phyloP scores from a whole-genome alignment of 30 jellyfish, hydroid and myxozoan genomes.

The Haliclystus octoradiatus region DNA sequence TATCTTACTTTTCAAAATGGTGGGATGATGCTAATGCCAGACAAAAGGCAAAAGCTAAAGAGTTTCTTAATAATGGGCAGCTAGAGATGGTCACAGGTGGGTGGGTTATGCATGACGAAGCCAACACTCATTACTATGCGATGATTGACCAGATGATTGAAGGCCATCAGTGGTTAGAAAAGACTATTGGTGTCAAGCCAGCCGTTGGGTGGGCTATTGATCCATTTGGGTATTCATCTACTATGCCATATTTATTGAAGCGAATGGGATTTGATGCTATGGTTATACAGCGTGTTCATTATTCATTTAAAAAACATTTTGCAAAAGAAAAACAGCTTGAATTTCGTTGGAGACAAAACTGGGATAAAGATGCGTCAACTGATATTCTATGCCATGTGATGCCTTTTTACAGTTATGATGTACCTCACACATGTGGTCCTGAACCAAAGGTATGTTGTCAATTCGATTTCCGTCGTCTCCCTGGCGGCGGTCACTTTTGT shows the following conservation, averaged over 20 bases:
- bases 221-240: conserved; percentile 76
- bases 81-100: conserved; percentile 89
- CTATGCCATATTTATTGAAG: conserved; percentile 81
- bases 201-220: conserved; percentile 81
- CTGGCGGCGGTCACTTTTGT: conserved; percentile 86
- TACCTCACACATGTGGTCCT: conserved; percentile 95
- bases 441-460: conserved; percentile 91
- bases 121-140: conserved; percentile 65
- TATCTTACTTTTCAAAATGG: conserved; percentile 84
- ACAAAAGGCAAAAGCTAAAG: conserved; percentile 46
- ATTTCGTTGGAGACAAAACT: conserved; percentile 90
- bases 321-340: no score
- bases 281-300: conserved; percentile 79
- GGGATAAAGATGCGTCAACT: conserved; percentile 71
- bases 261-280: conserved; percentile 65
- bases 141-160: conserved; percentile 75
- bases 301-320: conserved; percentile 47
- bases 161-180: conserved; percentile 87
- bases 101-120: conserved; percentile 93
- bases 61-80: conserved; percentile 67
- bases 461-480: conserved; percentile 75
- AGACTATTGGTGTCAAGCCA: conserved; percentile 66
- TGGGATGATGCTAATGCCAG: conserved; percentile 63
- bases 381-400: conserved; percentile 79
- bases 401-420: conserved; percentile 91